Evolutionary conservation across 1,140 invertebrate species (phyloP).

Genomic region (Drosophila truncata): DNA sequence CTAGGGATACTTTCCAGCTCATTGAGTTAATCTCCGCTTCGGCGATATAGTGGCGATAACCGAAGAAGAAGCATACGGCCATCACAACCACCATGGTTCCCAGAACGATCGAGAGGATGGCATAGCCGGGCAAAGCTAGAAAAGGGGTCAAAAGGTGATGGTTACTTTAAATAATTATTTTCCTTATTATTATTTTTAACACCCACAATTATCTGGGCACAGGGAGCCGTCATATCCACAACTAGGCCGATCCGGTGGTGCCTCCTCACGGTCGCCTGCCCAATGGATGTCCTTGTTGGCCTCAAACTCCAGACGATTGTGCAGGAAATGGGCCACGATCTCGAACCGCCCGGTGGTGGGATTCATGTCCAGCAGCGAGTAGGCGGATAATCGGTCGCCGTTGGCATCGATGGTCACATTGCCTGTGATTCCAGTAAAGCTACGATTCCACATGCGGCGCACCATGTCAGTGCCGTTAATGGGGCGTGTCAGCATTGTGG

Average conservation of each 20-base stretch:
- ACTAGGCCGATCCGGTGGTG: constrained; percentile 93
- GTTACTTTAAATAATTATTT: background rate
- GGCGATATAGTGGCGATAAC: constrained; percentile 93
- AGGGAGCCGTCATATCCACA: constrained; percentile 97
- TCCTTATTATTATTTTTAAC: too few species aligned
- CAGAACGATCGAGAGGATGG: constrained; percentile 93
- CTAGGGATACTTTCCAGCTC: constrained; percentile 96
- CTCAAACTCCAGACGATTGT: constrained; percentile 88
- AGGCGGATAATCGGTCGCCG: constrained; percentile 95
- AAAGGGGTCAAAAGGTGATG: background rate
- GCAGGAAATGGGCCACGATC: constrained; percentile 86
- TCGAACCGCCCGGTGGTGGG: constrained; percentile 92
- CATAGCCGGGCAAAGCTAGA: constrained; percentile 93
- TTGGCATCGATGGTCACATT: constrained; percentile 96
- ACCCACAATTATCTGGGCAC: constrained; percentile 91
- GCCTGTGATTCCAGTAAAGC: constrained; percentile 93
- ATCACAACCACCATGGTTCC: constrained; percentile 92
- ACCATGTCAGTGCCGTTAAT: constrained; percentile 90
- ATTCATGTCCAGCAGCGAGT: constrained; percentile 96
- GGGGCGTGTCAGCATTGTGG: constrained; percentile 86
- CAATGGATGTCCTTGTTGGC: constrained; percentile 92
- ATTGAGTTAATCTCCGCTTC: constrained; percentile 97
- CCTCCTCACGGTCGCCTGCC: constrained; percentile 91
- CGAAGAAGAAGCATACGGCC: constrained; percentile 89
- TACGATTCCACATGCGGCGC: constrained; percentile 95